Evolutionary conservation across 2,888 invertebrate genomes (phyloP), one percentile per base, ranked within the genome.

Genomic region (Gnatocerus cornutus): DNA sequence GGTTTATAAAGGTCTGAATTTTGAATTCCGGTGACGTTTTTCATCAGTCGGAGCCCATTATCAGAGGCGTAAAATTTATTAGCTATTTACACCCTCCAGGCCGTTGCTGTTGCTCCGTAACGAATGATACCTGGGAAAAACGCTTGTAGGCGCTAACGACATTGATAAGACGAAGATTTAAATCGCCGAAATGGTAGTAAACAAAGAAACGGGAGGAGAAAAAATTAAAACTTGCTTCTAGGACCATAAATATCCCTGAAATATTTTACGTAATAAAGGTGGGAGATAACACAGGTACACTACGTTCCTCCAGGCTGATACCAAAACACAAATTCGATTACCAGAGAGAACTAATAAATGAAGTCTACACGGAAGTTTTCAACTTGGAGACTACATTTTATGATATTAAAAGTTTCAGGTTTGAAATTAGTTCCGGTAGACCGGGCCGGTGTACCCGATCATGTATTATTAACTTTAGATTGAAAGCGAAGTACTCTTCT

Each of bases 191-290:
- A 29, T 37, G 33, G 29, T 43, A n/a, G 27, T 29, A n/a, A 9
- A 55, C 37, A 56, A 50, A 50, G 29, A 16, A 50, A 27, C 30
- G 29, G 29, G 29, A 50, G 30, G 27, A 43, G 43, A 21, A 21
- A 21, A 21, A 21, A 21, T 21, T 21, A 58, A 16, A 41, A 43
- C 41, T 14, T 12, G 6, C n/a, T 10, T 33, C 29, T 41, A 21
- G 55, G 56, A 65, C 62, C 64, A 72, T 74, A 75, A 74, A 75
- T 75, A 75, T 74, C 71, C 72, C 69, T 69, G 69, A 67, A 67
- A 66, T 61, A 69, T 72, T 72, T 74, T 71, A 71, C 65, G 71
- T 68, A 71, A 73, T 74, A 71, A 73, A 75, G 71, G 72, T 59
- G 65, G 59, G 56, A 66, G 56, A 58, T 66, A 66, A 66, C 65